Conservation (phyloP, 2,888 invertebrate genomes). For the Drosophila melanosoma region DNA sequence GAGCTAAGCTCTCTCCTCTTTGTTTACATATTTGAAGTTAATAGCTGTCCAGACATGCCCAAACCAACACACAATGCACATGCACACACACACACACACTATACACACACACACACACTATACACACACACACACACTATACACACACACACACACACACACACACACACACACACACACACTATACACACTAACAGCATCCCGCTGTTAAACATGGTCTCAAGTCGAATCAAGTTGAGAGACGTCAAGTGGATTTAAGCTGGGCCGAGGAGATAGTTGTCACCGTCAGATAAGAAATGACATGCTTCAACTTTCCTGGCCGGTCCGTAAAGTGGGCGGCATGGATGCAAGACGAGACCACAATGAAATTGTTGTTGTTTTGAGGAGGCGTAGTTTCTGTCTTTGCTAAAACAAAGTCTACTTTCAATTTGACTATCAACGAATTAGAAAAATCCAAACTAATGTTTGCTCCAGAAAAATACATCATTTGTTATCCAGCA, state of each 20-base stretch:
- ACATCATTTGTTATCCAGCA: not conserved
- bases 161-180: constrained; percentile 17
- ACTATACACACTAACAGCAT: constrained; percentile 3
- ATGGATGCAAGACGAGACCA: not conserved
- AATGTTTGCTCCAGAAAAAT: not conserved
- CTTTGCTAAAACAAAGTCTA: not conserved
- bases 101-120: no score
- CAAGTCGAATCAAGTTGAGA: constrained; percentile 18
- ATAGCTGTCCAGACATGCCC: constrained; percentile 40
- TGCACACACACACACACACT: constrained; percentile 16
- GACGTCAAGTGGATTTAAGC: constrained; percentile 4
- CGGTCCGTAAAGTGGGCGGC: constrained; percentile 12
- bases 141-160: constrained; percentile 3
- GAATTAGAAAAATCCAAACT: not conserved
- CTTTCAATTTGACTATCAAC: not conserved
- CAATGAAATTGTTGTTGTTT: constrained; percentile 1
- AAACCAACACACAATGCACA: constrained; percentile 28
- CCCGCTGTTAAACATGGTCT: constrained; percentile 27
- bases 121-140: not conserved
- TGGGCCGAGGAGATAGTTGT: constrained; percentile 22
- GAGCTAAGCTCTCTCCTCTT: constrained; percentile 1
- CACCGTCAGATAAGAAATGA: constrained; percentile 19
- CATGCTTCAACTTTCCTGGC: constrained; percentile 27
- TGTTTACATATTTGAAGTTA: constrained; percentile 45
- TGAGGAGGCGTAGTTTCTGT: not conserved